Evolutionary conservation across 1,140 invertebrate species (phyloP), one percentile per base, ranked within the genome.

Genomic region (Drosophila hydei): DNA sequence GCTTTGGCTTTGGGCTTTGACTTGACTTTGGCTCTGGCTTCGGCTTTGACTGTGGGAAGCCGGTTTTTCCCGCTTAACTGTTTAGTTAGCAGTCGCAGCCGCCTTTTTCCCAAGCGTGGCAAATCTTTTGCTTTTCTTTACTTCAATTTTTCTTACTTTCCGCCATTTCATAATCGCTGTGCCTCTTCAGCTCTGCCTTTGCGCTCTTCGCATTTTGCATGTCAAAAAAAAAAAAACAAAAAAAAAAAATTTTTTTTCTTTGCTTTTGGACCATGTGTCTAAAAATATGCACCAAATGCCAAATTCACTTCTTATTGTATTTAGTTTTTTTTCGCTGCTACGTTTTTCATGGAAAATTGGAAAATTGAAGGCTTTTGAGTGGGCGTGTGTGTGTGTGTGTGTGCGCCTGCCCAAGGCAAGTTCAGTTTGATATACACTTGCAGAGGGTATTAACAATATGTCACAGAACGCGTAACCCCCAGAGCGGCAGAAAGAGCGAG

Each of bases 131-230:
- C 33, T 60, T 56, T 14, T 59, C 47, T 40, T 18, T 70, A 33
- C 19, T 36, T 63, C 11, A 40, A 18, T 56, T 45, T n/a, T 51
- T 50, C 54, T 59, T 55, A 36, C 14, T 42, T 27, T 73, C 43
- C 65, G 56, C 18, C 59, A 72, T 84, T 83, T 83, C 79, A 84
- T 83, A 83, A 83, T 84, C 74, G 42, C 30, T 68, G 42, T 63
- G 47, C 59, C 61, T 62, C 56, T 62, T 65, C 70, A 67, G 51
- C 25, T 73, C 21, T 56, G 48, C 45, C 56, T 51, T 14, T 73
- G 38, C 43, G 55, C 23, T 33, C 43, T 63, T 47, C 36, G 38
- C 60, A 70, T 78, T 79, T 84, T 76, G 77, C 77, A 58, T 62
- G 68, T 58, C 56, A 76, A 75, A 77, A 38, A 59, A 30, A 7